phyloP scores from a whole-genome alignment of 2,113 vertebrate genomes.

The Laticauda laticaudata region DNA sequence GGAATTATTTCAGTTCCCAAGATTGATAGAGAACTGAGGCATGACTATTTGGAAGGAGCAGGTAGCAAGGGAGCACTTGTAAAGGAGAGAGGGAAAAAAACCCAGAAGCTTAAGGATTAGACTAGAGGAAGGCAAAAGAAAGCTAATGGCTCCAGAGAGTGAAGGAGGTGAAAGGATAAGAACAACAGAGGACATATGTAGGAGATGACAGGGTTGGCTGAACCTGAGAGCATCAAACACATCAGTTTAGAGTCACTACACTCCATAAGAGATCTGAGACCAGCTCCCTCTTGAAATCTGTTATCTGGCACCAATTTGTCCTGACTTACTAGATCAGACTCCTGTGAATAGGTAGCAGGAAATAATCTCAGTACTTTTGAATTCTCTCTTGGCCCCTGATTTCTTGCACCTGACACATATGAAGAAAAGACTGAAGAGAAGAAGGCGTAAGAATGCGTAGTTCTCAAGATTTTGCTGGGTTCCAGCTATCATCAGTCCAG shows the following conservation, averaged over 20 bases:
- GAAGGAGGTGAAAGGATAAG: not conserved
- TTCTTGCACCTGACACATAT: not conserved
- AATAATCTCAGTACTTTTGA: not conserved
- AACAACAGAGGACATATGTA: not conserved
- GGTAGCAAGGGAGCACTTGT: not conserved
- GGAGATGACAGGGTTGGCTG: not conserved
- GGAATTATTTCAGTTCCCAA: not conserved
- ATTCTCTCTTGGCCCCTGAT: not conserved
- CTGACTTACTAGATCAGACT: not conserved
- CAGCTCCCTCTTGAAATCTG: not conserved
- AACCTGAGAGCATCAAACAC: too few relatives aligned
- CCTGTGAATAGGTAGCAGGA: not conserved
- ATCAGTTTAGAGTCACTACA: too few relatives aligned
- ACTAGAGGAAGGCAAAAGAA: not conserved
- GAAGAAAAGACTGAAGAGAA: not conserved
- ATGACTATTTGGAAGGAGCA: not conserved
- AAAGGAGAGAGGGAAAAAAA: not conserved
- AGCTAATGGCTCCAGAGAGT: too few relatives aligned
- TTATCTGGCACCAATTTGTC: not conserved
- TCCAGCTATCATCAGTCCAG: not conserved
- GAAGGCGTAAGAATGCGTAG: not conserved
- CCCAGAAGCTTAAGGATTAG: not conserved
- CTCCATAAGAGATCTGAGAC: not conserved
- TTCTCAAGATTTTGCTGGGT: not conserved
- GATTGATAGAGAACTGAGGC: not conserved